Base-by-base conservation (phyloP, 2,888 invertebrate species). In the Acanthoscelides obtectus region DNA sequence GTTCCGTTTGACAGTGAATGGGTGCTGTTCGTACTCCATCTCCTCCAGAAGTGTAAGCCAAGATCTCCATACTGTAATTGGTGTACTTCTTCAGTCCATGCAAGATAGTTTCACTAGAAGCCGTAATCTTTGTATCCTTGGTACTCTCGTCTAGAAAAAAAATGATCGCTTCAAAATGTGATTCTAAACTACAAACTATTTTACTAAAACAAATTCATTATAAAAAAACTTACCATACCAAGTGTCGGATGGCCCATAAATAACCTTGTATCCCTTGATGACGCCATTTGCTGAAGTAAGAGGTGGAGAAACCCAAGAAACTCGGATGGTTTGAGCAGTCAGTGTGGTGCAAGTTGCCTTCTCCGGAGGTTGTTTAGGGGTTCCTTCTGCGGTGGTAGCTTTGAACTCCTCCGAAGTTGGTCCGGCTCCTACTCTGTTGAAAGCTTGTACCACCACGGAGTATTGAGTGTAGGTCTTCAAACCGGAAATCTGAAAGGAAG, bases 1-100 rank as follows among this genome's bases (percentile, higher is more conserved):
- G 97, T 88, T 96, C 95, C 69, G 98, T 98, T 87, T 94, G 94
- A 84, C 97, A 96, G 85, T 95, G 95, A 79, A 97, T 95, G 6
- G 95, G 93, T 20, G 90, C 88, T 78, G 94, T 93, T 78, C 95
- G 91, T 67, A 96, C 96, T 75, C 98, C 97, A 84, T 98, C 97
- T 17, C 98, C 98, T 76, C 96, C 97, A 72, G 96, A 93, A 6
- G 98, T 98, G 81, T 93, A 97, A 22, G 98, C 97, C 79, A 97
- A 87, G 45, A 98, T 96, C 88, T 97, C 96, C 92, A 98, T 95
- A 72, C 96, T 97, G 86, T 98, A 98, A 87, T 98, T 98, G 1
- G 97, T 98, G 87, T 93, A 97, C 85, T 97, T 97, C 85, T 95
- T 94, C 70, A 98, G 88, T 70, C 96, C 96, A 83, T 96, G 96